Base-by-base conservation (phyloP, 2,888 invertebrate species). In the Caenorhabditis uteleia region DNA sequence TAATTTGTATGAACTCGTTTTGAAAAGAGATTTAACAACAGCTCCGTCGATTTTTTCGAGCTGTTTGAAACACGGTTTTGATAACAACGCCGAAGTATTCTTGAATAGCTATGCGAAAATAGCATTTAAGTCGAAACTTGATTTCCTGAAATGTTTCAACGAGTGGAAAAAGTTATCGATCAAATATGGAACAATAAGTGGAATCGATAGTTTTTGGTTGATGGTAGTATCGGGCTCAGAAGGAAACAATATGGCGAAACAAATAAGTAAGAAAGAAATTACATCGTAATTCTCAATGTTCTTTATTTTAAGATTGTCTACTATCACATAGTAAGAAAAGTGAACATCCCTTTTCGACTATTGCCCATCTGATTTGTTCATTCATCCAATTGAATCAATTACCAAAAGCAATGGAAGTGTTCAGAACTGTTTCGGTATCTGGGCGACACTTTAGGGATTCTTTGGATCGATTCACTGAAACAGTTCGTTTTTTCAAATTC, bases 271-370 rank as follows among this genome's bases (percentile, higher is more conserved):
- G 34, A 10, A 16, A 25, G 2, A 40, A 20, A 3, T 16, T 27
- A 20, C 29, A 18, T 27, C n/a, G n/a, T 12, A 39, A 39, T 8
- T 39, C 20, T n/a, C 20, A 47, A 21, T 23, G 12, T n/a, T 47
- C 3, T 21, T 21, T 36, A 8, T 21, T 49, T 39, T 39, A 12
- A 49, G 49, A 29, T 18, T 20, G 21, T 10, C 46, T 66, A 26
- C 36, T 66, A 18, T 25, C 26, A n/a, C 56, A 66, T 36, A 51
- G 53, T 7, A 45, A 36, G 10, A 59, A 45, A 29, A 36, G 43
- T n/a, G 66, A 66, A 16, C 66, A 66, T 66, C 66, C 66, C 16
- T 66, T 66, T 21, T 12, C 66, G 5, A 66, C 57, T 6, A 56
- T 66, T 42, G 66, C 59, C 20, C 42, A 39, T 14, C 43, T 66